Percentiles rank a stretch among this genome's conserved stretches.
Evolutionary conservation across 1,140 invertebrate species (phyloP).

Genomic region (Dinothrombium tinctorium): DNA sequence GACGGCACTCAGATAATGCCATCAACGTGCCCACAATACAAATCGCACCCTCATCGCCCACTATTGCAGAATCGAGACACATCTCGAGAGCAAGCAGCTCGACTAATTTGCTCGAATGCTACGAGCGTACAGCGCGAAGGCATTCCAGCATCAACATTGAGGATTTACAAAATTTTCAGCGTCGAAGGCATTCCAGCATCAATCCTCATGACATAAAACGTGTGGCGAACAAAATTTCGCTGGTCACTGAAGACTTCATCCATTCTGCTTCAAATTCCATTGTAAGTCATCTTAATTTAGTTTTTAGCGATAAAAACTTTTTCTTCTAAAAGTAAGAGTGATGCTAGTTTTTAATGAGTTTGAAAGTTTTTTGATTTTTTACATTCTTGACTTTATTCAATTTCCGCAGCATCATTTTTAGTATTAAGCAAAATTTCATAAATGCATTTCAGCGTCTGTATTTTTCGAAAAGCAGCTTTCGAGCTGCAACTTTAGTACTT

Average conservation of each 20-base stretch:
- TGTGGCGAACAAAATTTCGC: conserved; percentile 2
- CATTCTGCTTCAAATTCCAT: not conserved
- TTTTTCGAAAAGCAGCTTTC: too few relatives aligned
- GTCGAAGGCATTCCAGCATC: conserved; percentile 1
- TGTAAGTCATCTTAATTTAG: too few relatives aligned
- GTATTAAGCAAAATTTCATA: too few relatives aligned
- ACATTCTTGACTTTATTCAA: too few relatives aligned
- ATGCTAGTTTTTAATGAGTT: too few relatives aligned
- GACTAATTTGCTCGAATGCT: conserved; percentile 5
- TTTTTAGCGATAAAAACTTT: too few relatives aligned
- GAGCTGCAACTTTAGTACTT: too few relatives aligned
- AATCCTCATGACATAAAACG: conserved; percentile 5
- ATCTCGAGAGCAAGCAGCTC: conserved; percentile 5
- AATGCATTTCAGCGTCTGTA: too few relatives aligned
- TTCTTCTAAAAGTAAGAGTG: too few relatives aligned
- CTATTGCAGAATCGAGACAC: conserved; percentile 31
- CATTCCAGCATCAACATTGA: conserved; percentile 1
- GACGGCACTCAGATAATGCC: conserved; percentile 68
- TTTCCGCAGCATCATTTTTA: too few relatives aligned
- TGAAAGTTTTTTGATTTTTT: too few relatives aligned
- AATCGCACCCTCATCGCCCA: conserved; percentile 21
- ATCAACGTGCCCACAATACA: conserved; percentile 48
- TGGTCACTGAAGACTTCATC: not conserved
- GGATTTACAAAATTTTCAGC: conserved; percentile 1
- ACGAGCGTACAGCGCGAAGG: conserved; percentile 7